phyloP scores from a whole-genome alignment of 2,888 invertebrate species.

The Odontocerum albicorne region DNA sequence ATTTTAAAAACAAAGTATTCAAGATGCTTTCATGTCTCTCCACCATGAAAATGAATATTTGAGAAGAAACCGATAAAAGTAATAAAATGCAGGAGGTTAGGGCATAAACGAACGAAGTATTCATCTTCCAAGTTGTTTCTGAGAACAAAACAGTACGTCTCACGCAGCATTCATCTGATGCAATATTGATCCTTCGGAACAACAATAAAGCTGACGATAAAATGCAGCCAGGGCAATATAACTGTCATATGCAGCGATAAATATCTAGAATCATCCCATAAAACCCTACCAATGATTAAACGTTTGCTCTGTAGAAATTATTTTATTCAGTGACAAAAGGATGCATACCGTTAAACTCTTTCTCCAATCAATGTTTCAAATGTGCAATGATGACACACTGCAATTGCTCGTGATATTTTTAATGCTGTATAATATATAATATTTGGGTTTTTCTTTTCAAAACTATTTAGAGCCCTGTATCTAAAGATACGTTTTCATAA shows the following conservation, averaged over 20 bases:
- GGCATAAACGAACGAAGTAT: background rate
- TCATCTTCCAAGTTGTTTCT: background rate
- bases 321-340: background rate
- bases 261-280: slow-evolving; percentile 27
- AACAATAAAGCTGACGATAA: slow-evolving; percentile 32
- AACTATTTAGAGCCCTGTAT: too few relatives aligned
- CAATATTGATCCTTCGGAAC: slow-evolving; percentile 8
- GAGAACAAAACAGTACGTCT: slow-evolving; percentile 11
- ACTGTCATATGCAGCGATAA: slow-evolving; percentile 32
- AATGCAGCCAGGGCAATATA: slow-evolving; percentile 32
- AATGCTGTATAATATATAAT: too few relatives aligned
- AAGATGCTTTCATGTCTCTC: too few relatives aligned
- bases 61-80: background rate
- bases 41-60: too few relatives aligned
- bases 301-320: slow-evolving; percentile 7
- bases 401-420: too few relatives aligned
- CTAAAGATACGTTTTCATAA: too few relatives aligned
- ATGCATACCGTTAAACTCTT: background rate
- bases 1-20: too few relatives aligned
- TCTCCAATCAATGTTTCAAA: background rate
- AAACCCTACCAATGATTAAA: slow-evolving; percentile 21
- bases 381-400: too few relatives aligned
- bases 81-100: background rate
- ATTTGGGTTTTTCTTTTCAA: too few relatives aligned
- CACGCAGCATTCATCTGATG: slow-evolving; percentile 8